phyloP scores from a whole-genome alignment of 1,140 invertebrate species.

The Pseudomyrmex flavicornis region DNA sequence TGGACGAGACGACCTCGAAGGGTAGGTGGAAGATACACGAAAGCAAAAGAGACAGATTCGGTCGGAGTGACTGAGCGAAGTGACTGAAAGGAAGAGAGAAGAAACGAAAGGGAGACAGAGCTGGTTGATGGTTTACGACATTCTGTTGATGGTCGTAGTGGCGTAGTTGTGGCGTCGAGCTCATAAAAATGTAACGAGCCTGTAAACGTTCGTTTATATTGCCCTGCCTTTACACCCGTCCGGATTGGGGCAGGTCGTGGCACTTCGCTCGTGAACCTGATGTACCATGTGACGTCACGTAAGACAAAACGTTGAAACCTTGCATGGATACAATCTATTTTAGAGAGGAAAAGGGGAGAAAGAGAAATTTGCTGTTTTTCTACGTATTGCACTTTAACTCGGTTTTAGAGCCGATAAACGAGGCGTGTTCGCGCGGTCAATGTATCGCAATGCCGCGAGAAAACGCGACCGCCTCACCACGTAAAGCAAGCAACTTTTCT shows the following conservation, averaged over 20 bases:
- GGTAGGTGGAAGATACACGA: conserved; percentile 55
- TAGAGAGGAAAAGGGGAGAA: neutral
- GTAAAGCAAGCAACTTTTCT: neutral
- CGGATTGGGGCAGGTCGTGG: conserved; percentile 83
- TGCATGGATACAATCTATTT: conserved; percentile 49
- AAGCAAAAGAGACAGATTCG: conserved; percentile 37
- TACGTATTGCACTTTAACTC: conserved; percentile 18
- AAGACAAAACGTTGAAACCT: conserved; percentile 67
- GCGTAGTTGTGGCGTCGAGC: conserved; percentile 82
- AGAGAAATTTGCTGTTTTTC: conserved; percentile 15
- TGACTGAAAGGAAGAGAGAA: conserved; percentile 35
- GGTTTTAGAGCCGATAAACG: conserved; percentile 69
- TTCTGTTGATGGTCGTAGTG: conserved; percentile 83
- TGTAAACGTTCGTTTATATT: conserved; percentile 86
- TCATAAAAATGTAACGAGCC: conserved; percentile 86
- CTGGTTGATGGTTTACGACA: conserved; percentile 84
- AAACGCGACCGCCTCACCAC: conserved; percentile 27
- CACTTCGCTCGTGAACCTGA: conserved; percentile 67
- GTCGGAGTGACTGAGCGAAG: conserved; percentile 62
- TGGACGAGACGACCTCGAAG: conserved; percentile 20
- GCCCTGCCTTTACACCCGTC: conserved; percentile 82
- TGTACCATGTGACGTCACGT: conserved; percentile 77
- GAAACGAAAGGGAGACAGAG: conserved; percentile 61
- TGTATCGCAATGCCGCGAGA: conserved; percentile 27
- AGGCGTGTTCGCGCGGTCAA: conserved; percentile 1